Conservation (phyloP, 2,888 invertebrate species). For the Galerucella calmariensis region DNA sequence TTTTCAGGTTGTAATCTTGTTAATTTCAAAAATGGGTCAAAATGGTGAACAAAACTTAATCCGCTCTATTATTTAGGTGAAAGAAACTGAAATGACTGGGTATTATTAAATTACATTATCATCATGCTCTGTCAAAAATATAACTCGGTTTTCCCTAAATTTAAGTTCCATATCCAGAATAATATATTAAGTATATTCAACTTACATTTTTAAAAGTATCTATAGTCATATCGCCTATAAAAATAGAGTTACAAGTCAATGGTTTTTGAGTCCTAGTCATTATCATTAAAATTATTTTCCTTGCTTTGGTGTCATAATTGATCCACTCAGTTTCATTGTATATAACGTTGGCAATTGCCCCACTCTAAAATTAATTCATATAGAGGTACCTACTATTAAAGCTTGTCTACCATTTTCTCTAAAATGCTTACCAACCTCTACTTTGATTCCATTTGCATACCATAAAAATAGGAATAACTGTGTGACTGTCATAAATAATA, state of each 20-base stretch:
- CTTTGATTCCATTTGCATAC: slow-evolving; percentile 38
- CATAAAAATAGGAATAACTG: slow-evolving; percentile 38
- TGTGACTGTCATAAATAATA: slow-evolving; percentile 24
- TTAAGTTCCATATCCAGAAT: too few relatives aligned
- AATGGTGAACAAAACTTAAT: too few relatives aligned
- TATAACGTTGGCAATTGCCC: slow-evolving; percentile 21
- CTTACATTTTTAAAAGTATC: slow-evolving; percentile 32
- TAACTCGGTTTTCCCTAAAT: too few relatives aligned
- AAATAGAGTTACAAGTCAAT: slow-evolving; percentile 24
- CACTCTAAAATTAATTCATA: slow-evolving; percentile 24
- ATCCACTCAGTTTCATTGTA: slow-evolving; percentile 34
- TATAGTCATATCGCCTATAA: slow-evolving; percentile 34
- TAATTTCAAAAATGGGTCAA: too few relatives aligned
- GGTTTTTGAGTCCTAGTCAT: slow-evolving; percentile 32
- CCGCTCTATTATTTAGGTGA: too few relatives aligned
- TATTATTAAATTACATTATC: too few relatives aligned
- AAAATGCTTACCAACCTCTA: slow-evolving; percentile 25
- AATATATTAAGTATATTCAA: slow-evolving; percentile 6
- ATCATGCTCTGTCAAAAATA: too few relatives aligned
- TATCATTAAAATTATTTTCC: slow-evolving; percentile 25
- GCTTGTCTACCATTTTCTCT: too few relatives aligned
- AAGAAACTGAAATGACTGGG: too few relatives aligned
- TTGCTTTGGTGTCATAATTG: slow-evolving; percentile 9
- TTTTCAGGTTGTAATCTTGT: not conserved
- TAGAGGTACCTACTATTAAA: too few relatives aligned